Evolutionary conservation across 2,888 invertebrate genomes (phyloP), one percentile per base, ranked within the genome.

Genomic region (Danaus chrysippus): DNA sequence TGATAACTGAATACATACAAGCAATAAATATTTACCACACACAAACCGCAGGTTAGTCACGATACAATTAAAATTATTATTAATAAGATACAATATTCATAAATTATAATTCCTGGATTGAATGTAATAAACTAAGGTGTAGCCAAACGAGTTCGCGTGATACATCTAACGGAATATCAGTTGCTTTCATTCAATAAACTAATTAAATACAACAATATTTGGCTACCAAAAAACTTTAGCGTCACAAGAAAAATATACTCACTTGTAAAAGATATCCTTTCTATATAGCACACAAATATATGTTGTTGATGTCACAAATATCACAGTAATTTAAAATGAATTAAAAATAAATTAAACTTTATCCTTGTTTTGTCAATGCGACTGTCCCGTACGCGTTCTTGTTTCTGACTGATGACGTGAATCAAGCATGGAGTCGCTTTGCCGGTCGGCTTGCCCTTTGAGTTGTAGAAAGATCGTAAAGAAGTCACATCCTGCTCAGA

Each of bases 151-250:
- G 84, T 86, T 86, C 78, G 81, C 82, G 85, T 81, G 75, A 81
- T 72, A 77, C 76, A 76, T 79, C 75, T 87, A 86, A 87, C 87
- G 87, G 86, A 83, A 84, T 82, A 73, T 76, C 76, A 78, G 79
- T 77, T 79, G 82, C 78, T 82, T 82, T 82, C 81, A 73, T 73
- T 74, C 66, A 70, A 71, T 71, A 54, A 61, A 60, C 59, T 60
- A 66, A 69, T 66, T 65, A 64, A 69, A 76, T 67, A 62, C 57
- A 56, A 59, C 59, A 64, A 58, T 53, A 17, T 56, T 54, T 52
- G 55, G 41, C 23, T 49, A 61, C 60, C 60, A 67, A 61, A 56
- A 57, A 65, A 67, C 68, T 56, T 68, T 42, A 58, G 62, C 65
- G 65, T 42, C 61, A 59, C n/a, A 17, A 34, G 42, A 12, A 44